Conservation (phyloP, 2,797 vertebrate genomes). For the Nannoperca australis region DNA sequence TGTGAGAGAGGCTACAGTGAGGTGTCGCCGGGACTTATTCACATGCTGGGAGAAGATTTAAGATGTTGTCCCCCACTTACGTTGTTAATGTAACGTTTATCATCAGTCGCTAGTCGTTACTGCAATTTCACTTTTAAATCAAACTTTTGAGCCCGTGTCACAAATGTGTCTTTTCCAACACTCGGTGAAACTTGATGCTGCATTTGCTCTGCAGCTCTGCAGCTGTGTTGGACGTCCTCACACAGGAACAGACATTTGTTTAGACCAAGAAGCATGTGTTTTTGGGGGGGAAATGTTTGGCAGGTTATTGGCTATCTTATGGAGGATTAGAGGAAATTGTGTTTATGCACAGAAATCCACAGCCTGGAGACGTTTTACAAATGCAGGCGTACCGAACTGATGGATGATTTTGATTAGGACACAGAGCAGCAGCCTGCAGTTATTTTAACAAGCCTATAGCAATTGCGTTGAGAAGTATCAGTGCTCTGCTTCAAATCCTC, state of each 20-base stretch:
- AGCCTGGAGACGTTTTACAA: neutral
- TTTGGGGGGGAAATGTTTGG: slow-evolving; percentile 28
- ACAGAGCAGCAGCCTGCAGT: slow-evolving; percentile 30
- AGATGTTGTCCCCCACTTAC: slow-evolving; percentile 25
- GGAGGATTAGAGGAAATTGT: slow-evolving; percentile 25
- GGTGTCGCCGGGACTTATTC: slow-evolving; percentile 33
- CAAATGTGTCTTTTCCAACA: slow-evolving; percentile 15
- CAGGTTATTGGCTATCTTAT: slow-evolving; percentile 46
- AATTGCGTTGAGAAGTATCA: slow-evolving; percentile 31
- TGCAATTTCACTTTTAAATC: slow-evolving; percentile 2
- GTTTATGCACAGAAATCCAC: slow-evolving; percentile 25
- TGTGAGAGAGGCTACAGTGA: slow-evolving; percentile 44
- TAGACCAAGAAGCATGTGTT: slow-evolving; percentile 51
- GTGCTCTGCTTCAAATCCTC: slow-evolving; percentile 35
- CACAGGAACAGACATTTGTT: slow-evolving; percentile 42
- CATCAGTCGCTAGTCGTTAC: slow-evolving; percentile 16
- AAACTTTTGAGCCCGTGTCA: slow-evolving; percentile 8
- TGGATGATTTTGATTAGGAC: slow-evolving; percentile 13
- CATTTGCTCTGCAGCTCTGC: slow-evolving; percentile 36
- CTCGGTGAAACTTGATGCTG: slow-evolving; percentile 14
- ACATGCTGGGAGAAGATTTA: slow-evolving; percentile 26
- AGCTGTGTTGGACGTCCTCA: slow-evolving; percentile 40
- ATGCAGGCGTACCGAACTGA: neutral
- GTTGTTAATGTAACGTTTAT: slow-evolving; percentile 22
- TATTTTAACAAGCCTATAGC: slow-evolving; percentile 29